A percentile compares a stretch with the other conserved stretches of the same genome.
Conservation (phyloP, 1,140 invertebrate genomes). For the Streblospio benedicti region DNA sequence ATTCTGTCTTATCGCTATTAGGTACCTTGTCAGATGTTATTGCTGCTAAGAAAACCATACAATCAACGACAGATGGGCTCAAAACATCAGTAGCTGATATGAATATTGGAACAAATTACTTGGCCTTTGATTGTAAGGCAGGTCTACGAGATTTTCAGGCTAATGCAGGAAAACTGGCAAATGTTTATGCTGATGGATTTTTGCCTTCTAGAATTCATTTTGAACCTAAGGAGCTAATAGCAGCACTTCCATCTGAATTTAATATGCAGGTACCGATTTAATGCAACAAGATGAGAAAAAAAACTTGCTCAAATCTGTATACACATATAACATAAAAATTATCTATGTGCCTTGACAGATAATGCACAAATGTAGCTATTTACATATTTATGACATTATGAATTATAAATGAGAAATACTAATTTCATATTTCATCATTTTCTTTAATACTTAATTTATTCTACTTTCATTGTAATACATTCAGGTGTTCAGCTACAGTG, state of each 20-base stretch:
- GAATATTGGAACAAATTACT: conserved; percentile 1
- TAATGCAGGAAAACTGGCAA: background rate
- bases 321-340: too few species aligned
- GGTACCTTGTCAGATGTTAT: background rate
- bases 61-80: background rate
- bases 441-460: too few species aligned
- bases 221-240: background rate
- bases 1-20: background rate
- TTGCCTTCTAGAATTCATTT: conserved; percentile 6
- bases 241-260: background rate
- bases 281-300: too few species aligned
- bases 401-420: too few species aligned
- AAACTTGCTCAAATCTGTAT: too few species aligned
- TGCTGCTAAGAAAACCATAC: background rate
- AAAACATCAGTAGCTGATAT: background rate
- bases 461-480: too few species aligned
- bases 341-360: too few species aligned
- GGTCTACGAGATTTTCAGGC: background rate
- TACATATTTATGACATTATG: too few species aligned
- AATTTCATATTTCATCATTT: too few species aligned
- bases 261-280: too few species aligned
- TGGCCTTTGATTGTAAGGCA: background rate
- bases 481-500: conserved; percentile 1
- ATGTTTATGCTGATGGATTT: background rate
- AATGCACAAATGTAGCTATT: too few species aligned